Conservation (phyloP, 1,140 invertebrate genomes). For the Leptopilina clavipes region DNA sequence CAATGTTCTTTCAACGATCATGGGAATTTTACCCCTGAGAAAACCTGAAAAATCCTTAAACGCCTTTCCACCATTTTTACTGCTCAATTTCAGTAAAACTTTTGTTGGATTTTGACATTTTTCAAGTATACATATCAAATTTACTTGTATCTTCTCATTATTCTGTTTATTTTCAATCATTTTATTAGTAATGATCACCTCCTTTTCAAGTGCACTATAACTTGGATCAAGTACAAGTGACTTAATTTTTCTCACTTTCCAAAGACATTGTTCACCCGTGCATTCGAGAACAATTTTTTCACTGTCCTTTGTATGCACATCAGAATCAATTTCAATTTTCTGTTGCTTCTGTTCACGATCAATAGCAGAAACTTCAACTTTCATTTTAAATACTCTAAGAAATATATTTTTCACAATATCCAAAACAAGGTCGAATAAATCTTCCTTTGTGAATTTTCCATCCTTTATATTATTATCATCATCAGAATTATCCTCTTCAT, state of each 20-base stretch:
- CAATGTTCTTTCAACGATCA: slow-evolving; percentile 56
- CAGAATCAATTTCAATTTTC: slow-evolving; percentile 59
- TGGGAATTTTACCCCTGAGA: slow-evolving; percentile 47
- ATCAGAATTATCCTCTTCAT: no score
- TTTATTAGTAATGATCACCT: slow-evolving; percentile 59
- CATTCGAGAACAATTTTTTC: slow-evolving; percentile 55
- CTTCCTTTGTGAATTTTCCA: slow-evolving; percentile 39
- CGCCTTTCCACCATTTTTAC: slow-evolving; percentile 43
- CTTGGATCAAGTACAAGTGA: slow-evolving; percentile 42
- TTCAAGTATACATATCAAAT: slow-evolving; percentile 56
- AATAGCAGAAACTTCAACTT: slow-evolving; percentile 48
- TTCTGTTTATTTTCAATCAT: slow-evolving; percentile 43
- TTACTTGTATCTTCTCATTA: slow-evolving; percentile 39
- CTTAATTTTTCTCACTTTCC: slow-evolving; percentile 55
- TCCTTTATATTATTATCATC: slow-evolving; percentile 46
- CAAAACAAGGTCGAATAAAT: slow-evolving; percentile 56
- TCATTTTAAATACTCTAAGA: slow-evolving; percentile 60
- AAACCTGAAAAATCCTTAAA: slow-evolving; percentile 49
- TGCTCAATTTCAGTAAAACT: slow-evolving; percentile 46
- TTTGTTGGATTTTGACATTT: slow-evolving; percentile 44
- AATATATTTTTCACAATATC: slow-evolving; percentile 60
- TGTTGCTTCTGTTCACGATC: slow-evolving; percentile 59
- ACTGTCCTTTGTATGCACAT: slow-evolving; percentile 62
- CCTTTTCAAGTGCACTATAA: slow-evolving; percentile 57
- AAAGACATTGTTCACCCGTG: slow-evolving; percentile 55